These are phyloP conservation scores for Paramisgurnus dabryanus DNA, from an alignment of 2,113 vertebrate genomes.

Conservation along the genomic window DNA sequence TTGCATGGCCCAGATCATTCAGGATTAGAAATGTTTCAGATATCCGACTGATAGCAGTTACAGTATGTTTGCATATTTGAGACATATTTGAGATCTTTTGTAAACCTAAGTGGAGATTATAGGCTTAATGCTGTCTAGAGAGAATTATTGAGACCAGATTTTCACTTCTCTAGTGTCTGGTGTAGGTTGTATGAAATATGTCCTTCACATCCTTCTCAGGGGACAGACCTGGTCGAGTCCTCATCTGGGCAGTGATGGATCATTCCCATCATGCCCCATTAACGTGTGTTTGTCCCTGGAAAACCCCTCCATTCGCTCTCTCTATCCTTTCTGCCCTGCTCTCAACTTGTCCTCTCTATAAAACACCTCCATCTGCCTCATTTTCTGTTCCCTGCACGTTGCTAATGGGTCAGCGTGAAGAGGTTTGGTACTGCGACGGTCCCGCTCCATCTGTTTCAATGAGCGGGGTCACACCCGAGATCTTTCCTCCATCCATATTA, in stretches of 20 bases:
- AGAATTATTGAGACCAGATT: background rate
- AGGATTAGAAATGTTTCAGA: too few relatives aligned
- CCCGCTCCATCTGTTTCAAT: constrained; percentile 56
- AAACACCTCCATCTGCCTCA: background rate
- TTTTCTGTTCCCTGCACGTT: constrained; percentile 5
- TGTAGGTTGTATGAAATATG: constrained; percentile 24
- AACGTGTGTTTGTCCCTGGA: constrained; percentile 35
- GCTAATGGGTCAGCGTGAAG: constrained; percentile 30
- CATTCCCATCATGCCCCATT: constrained; percentile 34
- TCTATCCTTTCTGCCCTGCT: too few relatives aligned
- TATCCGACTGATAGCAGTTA: too few relatives aligned
- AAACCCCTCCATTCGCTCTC: constrained; percentile 57
- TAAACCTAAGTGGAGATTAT: too few relatives aligned
- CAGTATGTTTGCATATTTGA: too few relatives aligned
- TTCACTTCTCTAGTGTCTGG: background rate
- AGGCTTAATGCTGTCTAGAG: too few relatives aligned
- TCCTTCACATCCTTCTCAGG: constrained; percentile 48
- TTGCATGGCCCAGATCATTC: too few relatives aligned
- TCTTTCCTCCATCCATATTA: background rate
- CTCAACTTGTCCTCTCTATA: constrained; percentile 47
- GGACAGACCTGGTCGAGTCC: constrained; percentile 5
- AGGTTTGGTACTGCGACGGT: constrained; percentile 5
- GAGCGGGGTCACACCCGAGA: constrained; percentile 28
- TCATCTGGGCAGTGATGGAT: constrained; percentile 49
- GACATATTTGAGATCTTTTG: too few relatives aligned